Evolutionary conservation across 1,140 invertebrate species (phyloP).

Genomic region (Drosophila cardini): DNA sequence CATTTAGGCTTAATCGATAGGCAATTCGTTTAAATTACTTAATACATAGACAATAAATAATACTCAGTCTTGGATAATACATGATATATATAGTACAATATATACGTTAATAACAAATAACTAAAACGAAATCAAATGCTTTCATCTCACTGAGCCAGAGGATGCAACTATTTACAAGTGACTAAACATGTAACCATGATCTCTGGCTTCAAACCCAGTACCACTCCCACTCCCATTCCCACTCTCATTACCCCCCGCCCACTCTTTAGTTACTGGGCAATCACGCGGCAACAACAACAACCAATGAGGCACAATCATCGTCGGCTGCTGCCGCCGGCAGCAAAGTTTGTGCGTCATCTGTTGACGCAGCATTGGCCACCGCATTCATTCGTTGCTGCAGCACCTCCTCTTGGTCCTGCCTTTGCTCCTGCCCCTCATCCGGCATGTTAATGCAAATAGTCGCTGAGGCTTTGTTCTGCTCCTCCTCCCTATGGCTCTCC

Average conservation of each 20-base stretch:
- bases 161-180: slow-evolving; percentile 73
- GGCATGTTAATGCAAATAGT: slow-evolving; percentile 81
- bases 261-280: slow-evolving; percentile 61
- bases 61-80: slow-evolving; percentile 74
- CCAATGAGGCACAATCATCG: slow-evolving; percentile 78
- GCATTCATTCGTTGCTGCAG: slow-evolving; percentile 29
- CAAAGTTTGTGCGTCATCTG: slow-evolving; percentile 56
- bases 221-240: slow-evolving; percentile 15
- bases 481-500: slow-evolving; percentile 28
- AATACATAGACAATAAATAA: slow-evolving; percentile 76
- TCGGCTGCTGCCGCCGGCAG: slow-evolving; percentile 73
- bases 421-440: slow-evolving; percentile 41
- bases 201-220: slow-evolving; percentile 20
- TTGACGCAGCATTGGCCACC: slow-evolving; percentile 21
- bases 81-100: slow-evolving; percentile 46
- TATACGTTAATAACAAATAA: slow-evolving; percentile 60
- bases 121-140: slow-evolving; percentile 61
- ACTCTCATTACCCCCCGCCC: slow-evolving; percentile 1
- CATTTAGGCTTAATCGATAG: slow-evolving; percentile 71
- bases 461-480: slow-evolving; percentile 53
- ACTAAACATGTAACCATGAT: slow-evolving; percentile 62
- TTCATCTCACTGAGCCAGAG: slow-evolving; percentile 24
- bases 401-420: slow-evolving; percentile 23
- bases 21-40: slow-evolving; percentile 58
- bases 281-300: slow-evolving; percentile 79